Evolutionary conservation across 1,140 invertebrate genomes (phyloP), one percentile per base, ranked within the genome.

Genomic region (Drosophila ironensis): DNA sequence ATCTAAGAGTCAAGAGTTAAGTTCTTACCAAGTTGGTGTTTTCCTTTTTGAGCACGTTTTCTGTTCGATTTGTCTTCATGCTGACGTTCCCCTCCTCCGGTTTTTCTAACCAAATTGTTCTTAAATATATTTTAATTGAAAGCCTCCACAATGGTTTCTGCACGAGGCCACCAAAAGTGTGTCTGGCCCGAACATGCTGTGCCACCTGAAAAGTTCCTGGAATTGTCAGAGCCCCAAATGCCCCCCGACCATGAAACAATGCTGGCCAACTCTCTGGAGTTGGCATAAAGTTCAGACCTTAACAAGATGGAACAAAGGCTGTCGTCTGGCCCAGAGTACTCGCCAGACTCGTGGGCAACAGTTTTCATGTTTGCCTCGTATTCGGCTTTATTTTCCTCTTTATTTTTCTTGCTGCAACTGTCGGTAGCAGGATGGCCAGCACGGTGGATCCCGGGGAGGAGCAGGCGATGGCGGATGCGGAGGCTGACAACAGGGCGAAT

Each of bases 331-430:
- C 46, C 57, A 54, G 70, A 48, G 72, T 84, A 82, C 69, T 82
- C 61, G 80, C 60, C 80, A 86, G 80, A 86, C 80, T 86, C 80
- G 80, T 86, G 80, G 80, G 80, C 80, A 86, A 86, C 80, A 86
- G 82, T 86, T 86, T 86, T 86, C 80, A 86, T 86, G 80, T 86
- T 84, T 47, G 41, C 24, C 41, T 54, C 40, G 42, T 50, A 28
- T 40, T 30, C 40, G 45, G 37, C 25, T 50, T 50, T 59, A 47
- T 37, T 53, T 33, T 33, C 11, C 9, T n/a, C n/a, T 11, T 30
- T 30, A 30, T 30, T 30, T 33, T 51, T 30, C 52, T 22, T 38
- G 46, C 56, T 57, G 59, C n/a, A n/a, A 35, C 72, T 71, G 77
- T 77, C 78, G 56, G 78, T 73, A 77, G 73, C 78, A 69, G 63